Base-by-base conservation (phyloP, 2,888 invertebrate species). In the Torymus aiolomorphi region DNA sequence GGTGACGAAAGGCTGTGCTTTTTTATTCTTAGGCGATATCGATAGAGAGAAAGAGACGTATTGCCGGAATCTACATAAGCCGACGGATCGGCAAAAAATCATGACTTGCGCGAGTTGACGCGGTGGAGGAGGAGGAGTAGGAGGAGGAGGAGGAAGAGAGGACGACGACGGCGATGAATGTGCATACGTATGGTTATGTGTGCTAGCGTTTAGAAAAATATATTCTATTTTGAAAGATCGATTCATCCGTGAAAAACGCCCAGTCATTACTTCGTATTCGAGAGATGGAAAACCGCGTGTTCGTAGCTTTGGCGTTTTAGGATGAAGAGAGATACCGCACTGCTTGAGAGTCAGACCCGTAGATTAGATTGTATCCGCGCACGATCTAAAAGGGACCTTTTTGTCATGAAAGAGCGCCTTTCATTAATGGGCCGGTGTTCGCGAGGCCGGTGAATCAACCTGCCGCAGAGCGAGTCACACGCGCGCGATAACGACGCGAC, bases 351-450 rank as follows among this genome's bases (percentile, higher is more conserved):
- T 57, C 61, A 73, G 61, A 62, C 54, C 16, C 20, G 62, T 56
- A 73, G 73, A 78, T 78, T 72, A 78, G 78, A 73, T 72, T 65
- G 62, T 67, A 73, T 76, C 42, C 63, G 20, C 13, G 20, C 20
- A 57, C 56, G 52, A 31, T 31, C 31, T 8, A 31, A 31, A 31
- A 8, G 31, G 31, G 61, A 54, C 70, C 73, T 54, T 78, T 67
- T 83, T 31, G 31, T 31, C 71, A 85, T 87, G 86, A 88, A 88
- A 88, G 88, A 84, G 83, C 74, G 83, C 82, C 88, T 87, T 88
- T 88, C 86, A 88, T 88, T 87, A 86, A 87, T 86, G 83, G 63
- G 62, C 20, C 82, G 31, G 31, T 31, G 31, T 82, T 56, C 42
- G 8, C 51, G 31, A 59, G 42, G 56, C 63, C 74, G 76, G 78